A percentile compares a stretch with the other conserved stretches of the same genome.
phyloP scores from a whole-genome alignment of 2,888 invertebrate genomes.

The Ctenicera cuprea region DNA sequence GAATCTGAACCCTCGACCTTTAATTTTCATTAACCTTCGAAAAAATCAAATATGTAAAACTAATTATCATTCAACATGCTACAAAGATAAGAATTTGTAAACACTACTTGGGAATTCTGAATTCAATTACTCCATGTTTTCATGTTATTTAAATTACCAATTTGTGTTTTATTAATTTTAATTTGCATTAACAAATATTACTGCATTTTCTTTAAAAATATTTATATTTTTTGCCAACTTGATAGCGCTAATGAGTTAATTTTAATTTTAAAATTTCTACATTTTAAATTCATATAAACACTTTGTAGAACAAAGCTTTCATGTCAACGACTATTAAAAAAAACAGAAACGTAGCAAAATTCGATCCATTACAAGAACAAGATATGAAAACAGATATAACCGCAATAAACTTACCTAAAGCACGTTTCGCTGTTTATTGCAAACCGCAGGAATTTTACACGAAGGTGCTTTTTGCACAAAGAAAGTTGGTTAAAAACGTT shows the following conservation, averaged over 20 bases:
- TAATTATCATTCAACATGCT: no score
- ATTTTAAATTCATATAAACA: neutral
- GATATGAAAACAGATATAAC: slow-evolving; percentile 11
- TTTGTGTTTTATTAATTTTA: no score
- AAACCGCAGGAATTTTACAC: slow-evolving; percentile 41
- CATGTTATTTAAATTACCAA: no score
- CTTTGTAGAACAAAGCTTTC: slow-evolving; percentile 1
- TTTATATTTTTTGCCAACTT: no score
- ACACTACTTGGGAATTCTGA: no score
- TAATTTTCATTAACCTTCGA: no score
- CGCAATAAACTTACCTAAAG: neutral
- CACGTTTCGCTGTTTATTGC: slow-evolving; percentile 12
- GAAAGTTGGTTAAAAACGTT: slow-evolving; percentile 39
- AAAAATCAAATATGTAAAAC: no score
- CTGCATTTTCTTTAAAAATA: no score
- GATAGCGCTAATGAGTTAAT: neutral
- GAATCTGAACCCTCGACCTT: no score
- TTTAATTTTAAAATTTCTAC: neutral
- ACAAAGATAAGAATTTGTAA: no score
- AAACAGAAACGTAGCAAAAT: neutral
- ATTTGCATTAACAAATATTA: no score
- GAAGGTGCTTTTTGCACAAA: slow-evolving; percentile 48
- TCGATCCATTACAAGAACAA: slow-evolving; percentile 4
- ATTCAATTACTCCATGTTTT: no score
- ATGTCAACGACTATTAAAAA: slow-evolving; percentile 4